Base-by-base conservation (phyloP, 2,888 invertebrate species). In the Periphyllus acericola region DNA sequence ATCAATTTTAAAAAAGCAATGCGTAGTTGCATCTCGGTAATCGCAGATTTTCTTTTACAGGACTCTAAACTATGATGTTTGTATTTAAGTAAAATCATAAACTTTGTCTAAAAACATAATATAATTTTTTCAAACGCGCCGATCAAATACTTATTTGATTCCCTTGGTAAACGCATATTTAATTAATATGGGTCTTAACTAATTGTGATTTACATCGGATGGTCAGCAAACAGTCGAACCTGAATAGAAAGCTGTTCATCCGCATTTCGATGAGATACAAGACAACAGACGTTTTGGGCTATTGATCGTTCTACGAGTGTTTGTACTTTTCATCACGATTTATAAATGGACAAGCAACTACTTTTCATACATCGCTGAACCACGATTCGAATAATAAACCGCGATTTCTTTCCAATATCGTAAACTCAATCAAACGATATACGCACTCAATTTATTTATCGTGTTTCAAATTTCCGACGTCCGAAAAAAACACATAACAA, bases 241-340 rank as follows among this genome's bases (percentile, higher is more conserved):
- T 29, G 83, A 74, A 74, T 83, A 83, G 83, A 83, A 83, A 83
- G 83, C 75, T 60, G 60, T 60, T 36, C 55, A 17, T 60, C 40
- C 29, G 11, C 5, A 32, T 66, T 66, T 80, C 66, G 75, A 83
- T 40, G 3, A 32, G 29, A 4, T 68, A 68, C 11, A 68, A 68
- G 66, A 68, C 36, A 80, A 80, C 66, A 17, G 0, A 83, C 75
- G 75, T 83, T 83, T 75, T 36, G 36, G 55, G 74, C 36, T 29
- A 14, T 36, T 74, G 72, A 71, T 17, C 36, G 60, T n/a, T 25
- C n/a, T 36, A 60, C 68, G 60, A n/a, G 60, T 14, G 66, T 34
- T 60, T 1, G 52, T 78, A 72, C 14, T 82, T 19, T 55, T 82
- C 52, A 82, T 72, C 25, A 66, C 40, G 71, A 82, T 82, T 82